A percentile compares a stretch with the other conserved stretches of the same genome.
Conservation (phyloP, 2,113 vertebrate genomes). For the Takifugu flavidus region DNA sequence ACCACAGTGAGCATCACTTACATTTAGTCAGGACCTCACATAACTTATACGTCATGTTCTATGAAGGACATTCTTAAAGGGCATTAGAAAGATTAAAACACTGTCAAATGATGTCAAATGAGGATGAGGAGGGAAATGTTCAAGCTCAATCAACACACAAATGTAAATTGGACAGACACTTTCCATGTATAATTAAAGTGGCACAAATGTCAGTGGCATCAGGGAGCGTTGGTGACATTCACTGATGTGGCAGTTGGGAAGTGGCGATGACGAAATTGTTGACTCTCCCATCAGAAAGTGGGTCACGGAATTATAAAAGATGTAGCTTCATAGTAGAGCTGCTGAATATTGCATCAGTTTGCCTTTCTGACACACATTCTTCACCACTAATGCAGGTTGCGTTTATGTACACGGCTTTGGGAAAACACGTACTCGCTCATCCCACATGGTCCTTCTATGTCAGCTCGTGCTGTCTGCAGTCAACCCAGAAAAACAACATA, state of each 20-base stretch:
- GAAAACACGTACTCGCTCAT: no score
- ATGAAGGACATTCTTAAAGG: neutral
- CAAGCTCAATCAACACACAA: slow-evolving; percentile 54
- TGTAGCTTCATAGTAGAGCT: slow-evolving; percentile 33
- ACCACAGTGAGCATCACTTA: neutral
- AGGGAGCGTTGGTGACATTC: slow-evolving; percentile 54
- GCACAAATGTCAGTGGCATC: slow-evolving; percentile 67
- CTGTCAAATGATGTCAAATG: slow-evolving; percentile 23
- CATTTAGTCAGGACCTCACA: neutral
- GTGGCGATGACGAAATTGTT: slow-evolving; percentile 53
- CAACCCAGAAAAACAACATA: neutral
- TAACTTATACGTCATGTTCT: neutral
- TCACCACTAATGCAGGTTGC: slow-evolving; percentile 4
- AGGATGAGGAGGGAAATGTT: slow-evolving; percentile 39
- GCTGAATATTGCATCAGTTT: slow-evolving; percentile 46
- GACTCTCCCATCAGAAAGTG: slow-evolving; percentile 58
- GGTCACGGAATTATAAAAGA: slow-evolving; percentile 69
- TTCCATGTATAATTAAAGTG: slow-evolving; percentile 69
- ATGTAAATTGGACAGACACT: slow-evolving; percentile 63
- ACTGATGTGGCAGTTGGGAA: slow-evolving; percentile 36
- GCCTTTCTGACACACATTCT: slow-evolving; percentile 15
- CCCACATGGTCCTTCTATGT: neutral
- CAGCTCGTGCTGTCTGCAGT: neutral
- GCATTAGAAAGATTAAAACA: slow-evolving; percentile 18
- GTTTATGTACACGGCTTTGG: neutral